phyloP scores from a whole-genome alignment of 2,888 invertebrate genomes.

The Acleris sparsana region DNA sequence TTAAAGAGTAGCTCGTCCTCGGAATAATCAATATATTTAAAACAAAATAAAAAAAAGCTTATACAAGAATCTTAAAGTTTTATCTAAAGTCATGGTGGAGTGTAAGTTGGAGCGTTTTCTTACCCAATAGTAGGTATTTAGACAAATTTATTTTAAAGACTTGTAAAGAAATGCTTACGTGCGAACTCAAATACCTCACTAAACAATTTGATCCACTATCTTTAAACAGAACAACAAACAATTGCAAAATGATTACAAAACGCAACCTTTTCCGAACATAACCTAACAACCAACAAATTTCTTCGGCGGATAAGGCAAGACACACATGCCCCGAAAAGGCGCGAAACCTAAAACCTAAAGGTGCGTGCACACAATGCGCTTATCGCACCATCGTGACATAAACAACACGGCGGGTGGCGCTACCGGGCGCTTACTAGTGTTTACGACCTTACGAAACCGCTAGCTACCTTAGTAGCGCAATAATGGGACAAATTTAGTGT shows the following conservation, averaged over 20 bases:
- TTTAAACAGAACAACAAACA: constrained; percentile 1
- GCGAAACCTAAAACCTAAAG: constrained; percentile 64
- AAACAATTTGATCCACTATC: neutral
- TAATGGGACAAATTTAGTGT: constrained; percentile 31
- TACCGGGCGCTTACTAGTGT: constrained; percentile 57
- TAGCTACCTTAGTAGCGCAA: constrained; percentile 31
- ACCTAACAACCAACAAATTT: constrained; percentile 32
- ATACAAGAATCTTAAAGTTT: too few relatives aligned
- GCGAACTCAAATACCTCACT: neutral
- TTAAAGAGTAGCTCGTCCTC: constrained; percentile 40
- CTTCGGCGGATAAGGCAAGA: constrained; percentile 46
- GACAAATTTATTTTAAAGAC: too few relatives aligned
- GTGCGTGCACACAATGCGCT: constrained; percentile 61
- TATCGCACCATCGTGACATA: constrained; percentile 65
- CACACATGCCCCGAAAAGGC: constrained; percentile 48
- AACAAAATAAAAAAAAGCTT: too few relatives aligned
- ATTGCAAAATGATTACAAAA: constrained; percentile 36
- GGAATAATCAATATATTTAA: neutral
- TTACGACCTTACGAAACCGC: constrained; percentile 64
- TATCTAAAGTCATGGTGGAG: too few relatives aligned
- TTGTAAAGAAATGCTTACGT: too few relatives aligned
- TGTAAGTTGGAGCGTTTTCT: too few relatives aligned
- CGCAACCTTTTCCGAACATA: constrained; percentile 29
- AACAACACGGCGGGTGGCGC: constrained; percentile 78
- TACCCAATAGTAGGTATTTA: too few relatives aligned